Evolutionary conservation across 2,113 vertebrate species (phyloP).

Genomic region (Hassar affinis): DNA sequence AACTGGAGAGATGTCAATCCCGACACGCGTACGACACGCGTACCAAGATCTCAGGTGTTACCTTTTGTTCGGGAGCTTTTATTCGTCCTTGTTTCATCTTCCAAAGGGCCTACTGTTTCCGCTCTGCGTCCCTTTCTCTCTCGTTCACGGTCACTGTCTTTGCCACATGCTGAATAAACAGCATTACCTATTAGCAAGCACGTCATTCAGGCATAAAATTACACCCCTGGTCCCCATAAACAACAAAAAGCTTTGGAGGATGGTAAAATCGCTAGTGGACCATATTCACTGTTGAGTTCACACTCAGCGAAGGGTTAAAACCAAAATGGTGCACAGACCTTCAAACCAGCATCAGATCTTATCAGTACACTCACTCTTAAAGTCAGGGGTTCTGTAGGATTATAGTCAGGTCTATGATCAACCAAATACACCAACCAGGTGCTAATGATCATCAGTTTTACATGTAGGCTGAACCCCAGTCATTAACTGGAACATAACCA

Average conservation of each 20-base stretch:
- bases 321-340: background rate
- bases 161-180: constrained; percentile 64
- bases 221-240: constrained; percentile 84
- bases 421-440: too few relatives aligned
- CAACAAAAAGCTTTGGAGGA: constrained; percentile 77
- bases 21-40: too few relatives aligned
- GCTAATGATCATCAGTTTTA: too few relatives aligned
- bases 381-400: too few relatives aligned
- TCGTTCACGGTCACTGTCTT: constrained; percentile 22
- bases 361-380: too few relatives aligned
- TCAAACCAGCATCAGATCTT: too few relatives aligned
- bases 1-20: background rate
- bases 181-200: constrained; percentile 84
- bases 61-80: too few relatives aligned
- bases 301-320: background rate
- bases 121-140: background rate
- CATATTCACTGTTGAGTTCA: background rate
- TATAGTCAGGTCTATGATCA: too few relatives aligned
- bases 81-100: too few relatives aligned
- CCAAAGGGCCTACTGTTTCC: background rate
- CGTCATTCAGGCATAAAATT: constrained; percentile 86
- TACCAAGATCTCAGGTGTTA: background rate
- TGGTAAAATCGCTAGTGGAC: constrained; percentile 81
- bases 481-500: too few relatives aligned
- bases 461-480: too few relatives aligned